phyloP scores from a whole-genome alignment of 2,888 invertebrate genomes.

The Orchestes rusci region DNA sequence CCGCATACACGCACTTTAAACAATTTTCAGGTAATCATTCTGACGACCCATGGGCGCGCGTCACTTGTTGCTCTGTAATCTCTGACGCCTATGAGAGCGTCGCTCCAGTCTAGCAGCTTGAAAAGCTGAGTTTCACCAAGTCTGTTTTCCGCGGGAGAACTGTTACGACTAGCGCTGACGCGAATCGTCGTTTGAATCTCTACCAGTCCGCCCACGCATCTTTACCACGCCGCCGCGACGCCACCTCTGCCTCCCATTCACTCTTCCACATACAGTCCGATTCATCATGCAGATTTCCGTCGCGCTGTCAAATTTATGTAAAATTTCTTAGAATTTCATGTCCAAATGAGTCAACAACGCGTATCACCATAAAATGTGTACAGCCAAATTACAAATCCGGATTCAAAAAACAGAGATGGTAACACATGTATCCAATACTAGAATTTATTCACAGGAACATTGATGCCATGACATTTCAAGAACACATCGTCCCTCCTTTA shows the following conservation, averaged over 20 bases:
- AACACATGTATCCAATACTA: too few species aligned
- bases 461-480: too few species aligned
- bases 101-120: too few species aligned
- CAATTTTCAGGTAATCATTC: slow-evolving; percentile 40
- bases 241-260: slow-evolving; percentile 26
- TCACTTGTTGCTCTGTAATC: slow-evolving; percentile 38
- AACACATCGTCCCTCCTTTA: too few species aligned
- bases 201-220: slow-evolving; percentile 23
- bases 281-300: slow-evolving; percentile 21
- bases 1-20: slow-evolving; percentile 25
- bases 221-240: slow-evolving; percentile 23
- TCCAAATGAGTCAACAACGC: too few species aligned
- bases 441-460: too few species aligned
- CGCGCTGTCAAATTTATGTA: slow-evolving; percentile 17
- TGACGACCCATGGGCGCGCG: slow-evolving; percentile 33
- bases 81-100: slow-evolving; percentile 21
- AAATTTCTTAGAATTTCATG: slow-evolving; percentile 13
- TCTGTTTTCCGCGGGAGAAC: slow-evolving; percentile 41
- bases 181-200: slow-evolving; percentile 29
- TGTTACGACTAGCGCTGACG: slow-evolving; percentile 41
- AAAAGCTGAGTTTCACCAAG: too few species aligned
- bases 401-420: too few species aligned
- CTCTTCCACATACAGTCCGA: slow-evolving; percentile 16
- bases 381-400: too few species aligned
- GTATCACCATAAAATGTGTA: too few species aligned